Base-by-base conservation (phyloP, 92 coral and sea anemone genomes). In the Plumapathes pennacea region DNA sequence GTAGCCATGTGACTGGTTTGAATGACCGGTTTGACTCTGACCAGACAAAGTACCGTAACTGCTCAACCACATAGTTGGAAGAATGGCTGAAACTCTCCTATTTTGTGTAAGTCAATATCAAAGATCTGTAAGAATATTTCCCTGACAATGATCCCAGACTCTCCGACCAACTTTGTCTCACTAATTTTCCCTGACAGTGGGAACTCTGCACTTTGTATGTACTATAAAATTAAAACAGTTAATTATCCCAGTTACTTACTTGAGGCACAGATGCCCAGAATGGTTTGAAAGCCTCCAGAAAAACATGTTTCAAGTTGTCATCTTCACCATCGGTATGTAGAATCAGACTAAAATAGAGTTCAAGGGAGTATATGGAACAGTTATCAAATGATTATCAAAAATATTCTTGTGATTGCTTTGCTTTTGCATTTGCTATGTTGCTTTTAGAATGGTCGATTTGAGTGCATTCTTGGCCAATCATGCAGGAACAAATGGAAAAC, bases 231-330 rank as follows among this genome's bases (percentile, higher is more conserved):
- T n/a, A n/a, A n/a, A n/a, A n/a, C n/a, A n/a, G n/a, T n/a, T n/a
- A n/a, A n/a, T n/a, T n/a, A n/a, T 21, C 15, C 27, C 30, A 17
- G 22, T 11, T 8, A 38, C 88, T 62, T 58, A 82, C 86, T 41
- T 38, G 56, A 37, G 84, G 85, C 30, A 87, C 75, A 20, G 60
- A 52, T 25, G 65, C 75, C 97, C 97, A 91, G 42, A 83, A 91
- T 58, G 89, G 95, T 62, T 84, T 92, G 55, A 92, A 88, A 25
- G 76, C 65, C 43, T 66, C 61, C 28, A 75, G 83, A 30, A 92
- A 92, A 24, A 79, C 52, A 5, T 47, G 73, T 34, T 71, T 81
- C 20, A 87, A 77, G 62, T 82, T 74, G 22, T 63, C 72, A 33
- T 88, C 89, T 8, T 72, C 91, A 50, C 88, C 89, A 60, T 54